Evolutionary conservation across 2,113 vertebrate species (phyloP).

Genomic region (Seriola dumerili): DNA sequence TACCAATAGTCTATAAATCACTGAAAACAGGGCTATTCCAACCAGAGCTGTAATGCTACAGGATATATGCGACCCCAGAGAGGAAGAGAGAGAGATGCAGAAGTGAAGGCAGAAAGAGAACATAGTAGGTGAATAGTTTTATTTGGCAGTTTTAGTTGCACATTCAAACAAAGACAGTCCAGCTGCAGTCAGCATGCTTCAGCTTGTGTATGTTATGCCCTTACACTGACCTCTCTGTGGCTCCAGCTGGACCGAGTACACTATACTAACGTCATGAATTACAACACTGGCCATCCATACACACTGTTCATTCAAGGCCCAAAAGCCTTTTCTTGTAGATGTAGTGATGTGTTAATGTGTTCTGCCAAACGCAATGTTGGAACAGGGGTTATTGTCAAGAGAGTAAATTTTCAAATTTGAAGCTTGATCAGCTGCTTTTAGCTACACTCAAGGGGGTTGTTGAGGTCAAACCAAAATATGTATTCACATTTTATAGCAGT

Average conservation of each 20-base stretch:
- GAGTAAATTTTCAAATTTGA: background rate
- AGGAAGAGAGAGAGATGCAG: slow-evolving; percentile 29
- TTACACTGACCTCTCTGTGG: slow-evolving; percentile 12
- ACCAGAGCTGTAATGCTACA: slow-evolving; percentile 36
- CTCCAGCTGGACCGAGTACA: slow-evolving; percentile 31
- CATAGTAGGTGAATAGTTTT: slow-evolving; percentile 32
- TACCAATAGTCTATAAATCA: slow-evolving; percentile 57
- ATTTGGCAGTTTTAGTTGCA: slow-evolving; percentile 45
- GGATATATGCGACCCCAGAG: slow-evolving; percentile 65
- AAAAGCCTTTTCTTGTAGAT: background rate
- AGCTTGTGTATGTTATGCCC: slow-evolving; percentile 15
- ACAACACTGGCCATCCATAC: background rate
- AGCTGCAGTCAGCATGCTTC: slow-evolving; percentile 36
- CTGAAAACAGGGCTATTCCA: slow-evolving; percentile 32
- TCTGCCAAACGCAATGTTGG: background rate
- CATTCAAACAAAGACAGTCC: slow-evolving; percentile 29
- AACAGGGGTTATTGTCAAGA: background rate
- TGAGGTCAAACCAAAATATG: background rate
- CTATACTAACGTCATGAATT: slow-evolving; percentile 30
- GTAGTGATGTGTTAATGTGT: background rate
- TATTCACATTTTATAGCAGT: background rate
- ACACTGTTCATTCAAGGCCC: background rate
- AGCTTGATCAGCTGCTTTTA: background rate
- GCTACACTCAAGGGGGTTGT: too few species aligned
- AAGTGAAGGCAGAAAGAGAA: slow-evolving; percentile 20